These are phyloP conservation scores for Protonemura montana DNA, from an alignment of 2,888 invertebrate species.

Conservation along the genomic window DNA sequence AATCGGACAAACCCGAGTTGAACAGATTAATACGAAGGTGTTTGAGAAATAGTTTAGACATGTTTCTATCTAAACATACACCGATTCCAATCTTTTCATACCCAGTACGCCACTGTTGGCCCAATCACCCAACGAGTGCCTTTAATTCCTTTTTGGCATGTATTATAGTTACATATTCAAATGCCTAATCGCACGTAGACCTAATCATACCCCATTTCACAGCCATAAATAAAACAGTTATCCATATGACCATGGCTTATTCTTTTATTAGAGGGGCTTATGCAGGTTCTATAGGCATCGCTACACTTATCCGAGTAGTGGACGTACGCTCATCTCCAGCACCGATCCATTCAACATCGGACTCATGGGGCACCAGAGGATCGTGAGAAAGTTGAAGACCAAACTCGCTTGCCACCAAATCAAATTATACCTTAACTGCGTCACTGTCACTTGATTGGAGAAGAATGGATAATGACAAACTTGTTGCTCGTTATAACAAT, in stretches of 20 bases:
- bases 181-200: neutral
- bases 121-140: neutral
- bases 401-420: neutral
- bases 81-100: too few species aligned
- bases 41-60: too few species aligned
- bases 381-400: neutral
- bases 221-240: conserved; percentile 26
- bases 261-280: conserved; percentile 12
- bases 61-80: too few species aligned
- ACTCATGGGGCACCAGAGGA: neutral
- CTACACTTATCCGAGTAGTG: neutral
- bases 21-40: too few species aligned
- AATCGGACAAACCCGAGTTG: too few species aligned
- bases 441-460: neutral
- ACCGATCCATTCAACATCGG: neutral
- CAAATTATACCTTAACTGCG: neutral
- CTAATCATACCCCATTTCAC: conserved; percentile 29
- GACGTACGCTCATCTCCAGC: neutral
- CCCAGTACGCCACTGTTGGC: neutral
- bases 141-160: conserved; percentile 36
- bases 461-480: neutral
- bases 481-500: neutral
- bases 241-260: neutral
- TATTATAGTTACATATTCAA: conserved; percentile 36
- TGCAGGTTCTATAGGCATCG: neutral